Percentiles rank a stretch among this genome's conserved stretches.
These are phyloP conservation scores for Hydropsyche tenuis DNA, from an alignment of 1,140 invertebrate species.

Conservation along the genomic window DNA sequence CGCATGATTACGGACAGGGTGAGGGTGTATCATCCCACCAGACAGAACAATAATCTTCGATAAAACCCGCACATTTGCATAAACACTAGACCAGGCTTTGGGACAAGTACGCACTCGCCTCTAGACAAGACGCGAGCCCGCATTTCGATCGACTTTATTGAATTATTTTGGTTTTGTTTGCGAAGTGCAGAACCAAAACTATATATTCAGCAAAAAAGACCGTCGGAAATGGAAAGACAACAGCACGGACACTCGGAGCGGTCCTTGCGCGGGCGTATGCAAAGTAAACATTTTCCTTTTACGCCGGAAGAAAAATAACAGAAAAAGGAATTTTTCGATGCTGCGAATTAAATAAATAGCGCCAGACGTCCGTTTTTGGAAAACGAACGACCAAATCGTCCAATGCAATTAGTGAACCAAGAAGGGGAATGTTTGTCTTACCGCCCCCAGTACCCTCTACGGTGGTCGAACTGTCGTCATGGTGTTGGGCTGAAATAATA, in stretches of 20 bases:
- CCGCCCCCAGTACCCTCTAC: neutral
- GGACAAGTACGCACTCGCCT: slow-evolving; percentile 15
- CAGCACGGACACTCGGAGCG: neutral
- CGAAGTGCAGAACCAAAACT: too few species aligned
- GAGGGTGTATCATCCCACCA: slow-evolving; percentile 43
- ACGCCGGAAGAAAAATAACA: neutral
- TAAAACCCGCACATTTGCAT: slow-evolving; percentile 67
- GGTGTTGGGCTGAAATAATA: slow-evolving; percentile 45
- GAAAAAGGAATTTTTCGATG: slow-evolving; percentile 11
- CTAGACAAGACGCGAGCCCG: slow-evolving; percentile 36
- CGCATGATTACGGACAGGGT: slow-evolving; percentile 24
- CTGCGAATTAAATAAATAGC: slow-evolving; percentile 28
- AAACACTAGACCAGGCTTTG: slow-evolving; percentile 45
- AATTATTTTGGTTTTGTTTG: too few species aligned
- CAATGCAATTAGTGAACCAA: slow-evolving; percentile 45
- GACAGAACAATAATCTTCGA: slow-evolving; percentile 63
- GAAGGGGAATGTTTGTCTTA: slow-evolving; percentile 45
- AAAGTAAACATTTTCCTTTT: neutral
- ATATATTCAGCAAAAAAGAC: too few species aligned
- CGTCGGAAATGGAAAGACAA: slow-evolving; percentile 1
- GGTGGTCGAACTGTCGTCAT: slow-evolving; percentile 36
- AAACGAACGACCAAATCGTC: slow-evolving; percentile 34
- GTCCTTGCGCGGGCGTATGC: neutral
- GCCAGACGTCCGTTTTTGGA: neutral
- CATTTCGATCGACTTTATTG: slow-evolving; percentile 36